Evolutionary conservation across 2,888 invertebrate genomes (phyloP).

Genomic region (Leptothorax acervorum): DNA sequence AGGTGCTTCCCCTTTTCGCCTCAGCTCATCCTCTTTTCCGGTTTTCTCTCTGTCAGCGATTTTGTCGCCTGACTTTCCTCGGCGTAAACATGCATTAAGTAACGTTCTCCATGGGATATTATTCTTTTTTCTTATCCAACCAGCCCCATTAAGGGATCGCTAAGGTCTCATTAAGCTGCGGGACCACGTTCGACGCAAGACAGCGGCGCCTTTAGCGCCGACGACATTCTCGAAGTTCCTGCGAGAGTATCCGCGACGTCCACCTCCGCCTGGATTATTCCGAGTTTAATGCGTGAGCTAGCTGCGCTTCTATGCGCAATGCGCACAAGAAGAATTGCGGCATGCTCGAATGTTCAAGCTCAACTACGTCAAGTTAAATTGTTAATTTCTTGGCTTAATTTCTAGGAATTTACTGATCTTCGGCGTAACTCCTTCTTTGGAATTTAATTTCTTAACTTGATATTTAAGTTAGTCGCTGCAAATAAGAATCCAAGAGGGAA

Average conservation of each 20-base stretch:
- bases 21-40: not conserved
- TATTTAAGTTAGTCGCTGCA: not conserved
- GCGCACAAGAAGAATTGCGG: not conserved
- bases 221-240: slow-evolving; percentile 58
- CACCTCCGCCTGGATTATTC: slow-evolving; percentile 37
- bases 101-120: slow-evolving; percentile 45
- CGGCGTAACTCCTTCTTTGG: not conserved
- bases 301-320: slow-evolving; percentile 16
- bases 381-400: slow-evolving; percentile 11
- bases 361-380: slow-evolving; percentile 28
- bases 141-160: slow-evolving; percentile 49
- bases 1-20: not conserved
- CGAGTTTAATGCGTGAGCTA: slow-evolving; percentile 35
- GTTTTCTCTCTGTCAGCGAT: slow-evolving; percentile 39
- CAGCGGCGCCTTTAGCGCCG: slow-evolving; percentile 29
- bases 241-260: slow-evolving; percentile 24
- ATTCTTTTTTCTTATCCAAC: slow-evolving; percentile 6
- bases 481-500: slow-evolving; percentile 18
- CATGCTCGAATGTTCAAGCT: not conserved
- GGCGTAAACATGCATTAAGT: slow-evolving; percentile 45
- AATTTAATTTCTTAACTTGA: slow-evolving; percentile 8
- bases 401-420: slow-evolving; percentile 1
- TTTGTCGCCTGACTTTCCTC: slow-evolving; percentile 34
- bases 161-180: slow-evolving; percentile 57
- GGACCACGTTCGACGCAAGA: slow-evolving; percentile 6